A percentile compares a stretch with the other conserved stretches of the same genome.
These are phyloP conservation scores for Drosophila melanocephala DNA, from an alignment of 2,888 invertebrate species.

Conservation along the genomic window DNA sequence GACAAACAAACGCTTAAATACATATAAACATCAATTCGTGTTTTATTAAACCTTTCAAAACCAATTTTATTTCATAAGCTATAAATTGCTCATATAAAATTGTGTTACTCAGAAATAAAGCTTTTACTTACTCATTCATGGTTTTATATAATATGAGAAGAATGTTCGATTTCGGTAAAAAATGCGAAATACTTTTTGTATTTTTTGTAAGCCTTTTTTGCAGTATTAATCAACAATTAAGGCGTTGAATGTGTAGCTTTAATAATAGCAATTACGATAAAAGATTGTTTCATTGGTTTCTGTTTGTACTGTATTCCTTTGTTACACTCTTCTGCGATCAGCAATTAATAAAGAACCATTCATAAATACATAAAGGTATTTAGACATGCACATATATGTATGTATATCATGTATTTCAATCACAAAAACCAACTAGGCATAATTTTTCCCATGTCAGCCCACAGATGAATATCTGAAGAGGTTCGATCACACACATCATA, in stretches of 20 bases:
- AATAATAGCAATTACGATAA: neutral
- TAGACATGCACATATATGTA: neutral
- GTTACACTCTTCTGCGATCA: neutral
- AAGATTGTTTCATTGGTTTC: neutral
- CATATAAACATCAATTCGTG: neutral
- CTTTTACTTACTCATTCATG: neutral
- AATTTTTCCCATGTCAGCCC: conserved; percentile 59
- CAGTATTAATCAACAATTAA: neutral
- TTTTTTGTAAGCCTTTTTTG: neutral
- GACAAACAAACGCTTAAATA: neutral
- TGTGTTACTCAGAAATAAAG: neutral
- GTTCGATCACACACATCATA: conserved; percentile 65
- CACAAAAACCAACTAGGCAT: conserved; percentile 7
- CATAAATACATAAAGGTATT: neutral
- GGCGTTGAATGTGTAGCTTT: too few relatives aligned
- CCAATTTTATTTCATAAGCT: neutral
- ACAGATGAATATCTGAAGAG: conserved; percentile 68
- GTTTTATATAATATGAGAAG: neutral
- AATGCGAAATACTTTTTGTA: neutral
- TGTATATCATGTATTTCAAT: neutral
- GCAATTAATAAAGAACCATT: neutral
- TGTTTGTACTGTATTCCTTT: neutral
- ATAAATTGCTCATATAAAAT: neutral
- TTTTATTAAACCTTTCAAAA: neutral
- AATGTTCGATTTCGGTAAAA: neutral